Evolutionary conservation across 1,140 invertebrate genomes (phyloP).

Genomic region (Aphelenchoides fujianensis): DNA sequence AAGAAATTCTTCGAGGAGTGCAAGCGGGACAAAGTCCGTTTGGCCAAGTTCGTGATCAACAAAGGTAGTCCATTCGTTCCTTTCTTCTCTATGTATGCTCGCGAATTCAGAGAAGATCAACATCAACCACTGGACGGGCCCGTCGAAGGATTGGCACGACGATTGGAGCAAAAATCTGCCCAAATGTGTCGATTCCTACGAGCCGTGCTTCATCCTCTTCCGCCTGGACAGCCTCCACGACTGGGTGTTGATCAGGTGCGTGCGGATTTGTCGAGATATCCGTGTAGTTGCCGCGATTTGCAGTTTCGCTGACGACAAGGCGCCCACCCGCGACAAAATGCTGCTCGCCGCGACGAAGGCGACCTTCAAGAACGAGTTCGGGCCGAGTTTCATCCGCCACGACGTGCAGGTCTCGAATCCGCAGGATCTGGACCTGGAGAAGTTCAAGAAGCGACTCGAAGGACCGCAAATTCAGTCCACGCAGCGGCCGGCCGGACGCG

Average conservation of each 20-base stretch:
- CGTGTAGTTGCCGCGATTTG: conserved; percentile 18
- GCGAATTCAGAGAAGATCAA: conserved; percentile 73
- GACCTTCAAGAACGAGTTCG: conserved; percentile 89
- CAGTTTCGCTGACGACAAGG: conserved; percentile 62
- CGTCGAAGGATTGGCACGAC: conserved; percentile 74
- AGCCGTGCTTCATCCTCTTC: conserved; percentile 89
- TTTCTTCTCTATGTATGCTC: neutral
- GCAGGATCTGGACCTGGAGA: conserved; percentile 67
- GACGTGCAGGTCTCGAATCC: conserved; percentile 78
- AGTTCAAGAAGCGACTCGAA: conserved; percentile 47
- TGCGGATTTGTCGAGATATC: neutral
- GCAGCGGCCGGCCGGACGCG: conserved; percentile 42
- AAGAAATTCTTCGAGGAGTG: conserved; percentile 58
- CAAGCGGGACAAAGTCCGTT: conserved; percentile 58
- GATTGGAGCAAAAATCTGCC: conserved; percentile 77
- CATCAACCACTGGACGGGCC: conserved; percentile 70
- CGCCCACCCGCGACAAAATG: conserved; percentile 84
- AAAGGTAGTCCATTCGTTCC: conserved; percentile 45
- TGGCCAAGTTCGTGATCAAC: conserved; percentile 60
- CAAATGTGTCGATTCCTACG: conserved; percentile 75
- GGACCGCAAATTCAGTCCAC: conserved; percentile 5
- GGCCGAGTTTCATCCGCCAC: conserved; percentile 80
- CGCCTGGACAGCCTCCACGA: conserved; percentile 79
- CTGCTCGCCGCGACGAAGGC: conserved; percentile 96
- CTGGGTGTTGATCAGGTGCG: conserved; percentile 84